Percentiles rank a stretch among this genome's conserved stretches.
Conservation (phyloP, 2,797 vertebrate species). For the Catostomus latipinnis region DNA sequence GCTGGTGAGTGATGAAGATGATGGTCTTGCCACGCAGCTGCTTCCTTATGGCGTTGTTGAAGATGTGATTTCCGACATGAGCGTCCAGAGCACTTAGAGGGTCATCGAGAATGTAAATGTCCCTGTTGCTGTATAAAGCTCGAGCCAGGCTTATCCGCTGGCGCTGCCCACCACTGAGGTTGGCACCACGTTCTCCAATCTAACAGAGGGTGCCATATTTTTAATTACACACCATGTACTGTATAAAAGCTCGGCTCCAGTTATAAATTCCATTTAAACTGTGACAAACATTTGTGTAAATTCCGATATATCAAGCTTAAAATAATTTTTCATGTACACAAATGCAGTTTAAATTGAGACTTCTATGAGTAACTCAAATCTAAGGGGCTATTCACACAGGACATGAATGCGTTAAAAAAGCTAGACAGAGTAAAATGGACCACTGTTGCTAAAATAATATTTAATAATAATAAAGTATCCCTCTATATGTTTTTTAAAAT, state of each 20-base stretch:
- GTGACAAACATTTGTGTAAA: too few species aligned
- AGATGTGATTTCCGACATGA: constrained; percentile 93
- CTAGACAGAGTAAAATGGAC: too few species aligned
- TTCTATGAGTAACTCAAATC: too few species aligned
- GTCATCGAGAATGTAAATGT: constrained; percentile 90
- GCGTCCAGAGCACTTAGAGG: constrained; percentile 92
- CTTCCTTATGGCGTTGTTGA: constrained; percentile 89
- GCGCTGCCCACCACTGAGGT: constrained; percentile 90
- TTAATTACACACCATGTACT: background rate
- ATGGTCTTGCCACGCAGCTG: constrained; percentile 87
- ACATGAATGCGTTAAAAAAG: too few species aligned
- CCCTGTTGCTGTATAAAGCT: constrained; percentile 88
- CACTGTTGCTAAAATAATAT: too few species aligned
- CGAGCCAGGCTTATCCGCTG: constrained; percentile 92
- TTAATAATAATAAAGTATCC: too few species aligned
- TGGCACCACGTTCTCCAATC: constrained; percentile 91
- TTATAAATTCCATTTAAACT: background rate
- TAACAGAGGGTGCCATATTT: constrained; percentile 55
- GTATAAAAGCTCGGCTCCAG: background rate
- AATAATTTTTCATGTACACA: too few species aligned
- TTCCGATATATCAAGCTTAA: too few species aligned
- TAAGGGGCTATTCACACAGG: too few species aligned
- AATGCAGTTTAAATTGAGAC: too few species aligned
- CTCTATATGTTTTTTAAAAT: too few species aligned
- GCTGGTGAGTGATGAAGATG: constrained; percentile 91